Evolutionary conservation across 2,888 invertebrate genomes (phyloP).

Genomic region (Pegoplata infirma): DNA sequence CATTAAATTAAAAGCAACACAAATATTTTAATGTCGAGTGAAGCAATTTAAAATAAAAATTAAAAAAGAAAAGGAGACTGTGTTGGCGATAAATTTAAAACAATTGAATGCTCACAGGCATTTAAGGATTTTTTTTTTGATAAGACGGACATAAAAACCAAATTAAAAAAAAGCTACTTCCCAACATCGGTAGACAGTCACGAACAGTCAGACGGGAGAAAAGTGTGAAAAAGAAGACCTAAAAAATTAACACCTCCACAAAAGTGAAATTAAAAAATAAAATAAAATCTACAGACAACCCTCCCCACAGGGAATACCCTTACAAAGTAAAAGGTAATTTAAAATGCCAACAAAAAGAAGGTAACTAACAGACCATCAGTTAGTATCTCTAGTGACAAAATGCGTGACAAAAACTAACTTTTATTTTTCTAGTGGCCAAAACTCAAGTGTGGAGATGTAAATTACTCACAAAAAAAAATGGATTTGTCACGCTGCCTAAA

Average conservation of each 20-base stretch:
- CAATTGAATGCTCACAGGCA: conserved; percentile 22
- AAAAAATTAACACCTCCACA: not conserved
- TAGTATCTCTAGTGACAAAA: no score
- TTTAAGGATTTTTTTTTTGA: conserved; percentile 6
- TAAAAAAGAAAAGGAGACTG: not conserved
- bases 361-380: no score
- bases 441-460: no score
- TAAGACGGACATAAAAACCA: not conserved
- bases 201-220: not conserved
- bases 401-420: no score
- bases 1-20: not conserved
- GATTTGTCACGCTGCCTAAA: no score
- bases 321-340: not conserved
- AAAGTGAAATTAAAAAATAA: not conserved
- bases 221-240: not conserved
- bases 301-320: not conserved
- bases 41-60: not conserved
- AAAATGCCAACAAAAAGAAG: not conserved
- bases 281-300: not conserved
- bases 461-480: no score
- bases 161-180: not conserved
- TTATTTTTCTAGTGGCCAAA: no score
- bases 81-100: conserved; percentile 12
- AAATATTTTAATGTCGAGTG: not conserved
- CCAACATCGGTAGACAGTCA: not conserved